A percentile compares a stretch with the other conserved stretches of the same genome.
Evolutionary conservation across 1,140 invertebrate genomes (phyloP).

Genomic region (Grapholita molesta): DNA sequence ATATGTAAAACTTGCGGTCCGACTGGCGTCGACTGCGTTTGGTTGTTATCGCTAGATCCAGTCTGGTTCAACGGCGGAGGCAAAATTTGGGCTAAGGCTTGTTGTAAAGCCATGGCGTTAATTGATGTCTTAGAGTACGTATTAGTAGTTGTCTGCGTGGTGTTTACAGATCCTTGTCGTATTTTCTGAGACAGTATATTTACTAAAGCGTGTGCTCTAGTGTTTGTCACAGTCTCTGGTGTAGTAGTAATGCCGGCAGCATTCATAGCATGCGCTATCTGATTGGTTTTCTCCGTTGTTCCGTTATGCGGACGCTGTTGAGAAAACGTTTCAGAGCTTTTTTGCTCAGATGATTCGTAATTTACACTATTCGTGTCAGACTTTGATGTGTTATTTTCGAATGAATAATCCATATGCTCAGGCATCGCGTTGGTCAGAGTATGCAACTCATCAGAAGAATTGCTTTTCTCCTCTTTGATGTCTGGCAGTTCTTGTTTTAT

Average conservation of each 20-base stretch:
- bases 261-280: slow-evolving; percentile 69
- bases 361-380: not conserved
- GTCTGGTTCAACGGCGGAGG: slow-evolving; percentile 69
- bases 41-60: slow-evolving; percentile 47
- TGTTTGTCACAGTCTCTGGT: slow-evolving; percentile 41
- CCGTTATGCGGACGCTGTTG: slow-evolving; percentile 44
- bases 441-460: slow-evolving; percentile 36
- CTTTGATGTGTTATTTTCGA: slow-evolving; percentile 36
- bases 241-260: slow-evolving; percentile 60
- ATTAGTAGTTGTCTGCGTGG: slow-evolving; percentile 42
- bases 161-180: slow-evolving; percentile 30
- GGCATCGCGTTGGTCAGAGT: slow-evolving; percentile 32
- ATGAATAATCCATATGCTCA: slow-evolving; percentile 47
- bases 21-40: slow-evolving; percentile 37
- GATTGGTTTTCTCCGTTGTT: slow-evolving; percentile 55
- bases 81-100: slow-evolving; percentile 73
- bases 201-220: slow-evolving; percentile 49
- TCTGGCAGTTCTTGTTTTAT: slow-evolving; percentile 45
- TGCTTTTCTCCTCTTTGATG: slow-evolving; percentile 39
- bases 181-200: slow-evolving; percentile 63
- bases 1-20: slow-evolving; percentile 74
- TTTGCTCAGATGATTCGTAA: slow-evolving; percentile 20
- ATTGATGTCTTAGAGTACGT: slow-evolving; percentile 62
- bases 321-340: slow-evolving; percentile 21
- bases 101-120: slow-evolving; percentile 69